phyloP scores from a whole-genome alignment of 2,797 vertebrate species.

The Anas bahamensis region DNA sequence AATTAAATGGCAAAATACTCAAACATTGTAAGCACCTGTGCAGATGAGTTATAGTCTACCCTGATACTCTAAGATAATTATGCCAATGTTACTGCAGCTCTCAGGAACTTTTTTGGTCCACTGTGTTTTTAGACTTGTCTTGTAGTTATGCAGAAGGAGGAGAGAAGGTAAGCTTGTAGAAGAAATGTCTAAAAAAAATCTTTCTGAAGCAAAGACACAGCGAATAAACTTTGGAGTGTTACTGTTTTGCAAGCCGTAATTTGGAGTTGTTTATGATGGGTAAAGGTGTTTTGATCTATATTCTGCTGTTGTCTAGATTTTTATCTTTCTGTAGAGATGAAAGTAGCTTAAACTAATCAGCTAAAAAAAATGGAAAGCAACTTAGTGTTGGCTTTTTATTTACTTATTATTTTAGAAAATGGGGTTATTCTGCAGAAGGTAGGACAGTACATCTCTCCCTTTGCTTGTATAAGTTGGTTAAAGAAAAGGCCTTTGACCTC shows the following conservation, averaged over 20 bases:
- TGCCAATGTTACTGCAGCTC: not conserved
- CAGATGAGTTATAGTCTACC: not conserved
- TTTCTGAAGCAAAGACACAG: not conserved
- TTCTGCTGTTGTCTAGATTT: slow-evolving; percentile 25
- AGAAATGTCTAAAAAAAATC: not conserved
- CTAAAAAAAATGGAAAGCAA: not conserved
- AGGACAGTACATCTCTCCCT: not conserved
- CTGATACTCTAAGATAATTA: not conserved
- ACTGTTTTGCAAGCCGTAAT: not conserved
- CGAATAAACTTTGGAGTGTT: not conserved
- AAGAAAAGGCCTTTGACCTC: not conserved
- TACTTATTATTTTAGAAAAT: not conserved
- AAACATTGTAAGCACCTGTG: not conserved
- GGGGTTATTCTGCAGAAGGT: not conserved
- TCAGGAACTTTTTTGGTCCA: not conserved
- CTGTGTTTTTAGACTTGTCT: not conserved
- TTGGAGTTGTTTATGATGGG: not conserved
- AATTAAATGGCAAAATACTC: not conserved
- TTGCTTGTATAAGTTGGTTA: not conserved
- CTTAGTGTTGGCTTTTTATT: not conserved
- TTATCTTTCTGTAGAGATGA: not conserved
- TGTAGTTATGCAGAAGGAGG: not conserved
- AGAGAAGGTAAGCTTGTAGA: not conserved
- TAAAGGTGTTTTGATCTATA: slow-evolving; percentile 25
- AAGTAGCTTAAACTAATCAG: not conserved